Conservation (phyloP, 2,888 invertebrate species). For the Sminthurinus aureus region DNA sequence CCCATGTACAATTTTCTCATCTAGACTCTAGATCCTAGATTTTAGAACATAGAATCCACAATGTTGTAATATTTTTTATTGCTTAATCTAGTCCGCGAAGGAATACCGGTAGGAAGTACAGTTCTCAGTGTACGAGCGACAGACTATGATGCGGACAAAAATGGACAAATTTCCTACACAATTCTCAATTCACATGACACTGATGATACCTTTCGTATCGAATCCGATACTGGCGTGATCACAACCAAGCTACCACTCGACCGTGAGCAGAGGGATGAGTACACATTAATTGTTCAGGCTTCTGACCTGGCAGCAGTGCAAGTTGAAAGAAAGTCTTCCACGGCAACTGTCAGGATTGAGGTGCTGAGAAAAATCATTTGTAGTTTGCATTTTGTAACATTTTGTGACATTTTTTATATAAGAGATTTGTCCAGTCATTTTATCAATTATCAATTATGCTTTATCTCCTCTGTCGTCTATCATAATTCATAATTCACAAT, state of each 20-base stretch:
- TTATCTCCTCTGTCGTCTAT: background rate
- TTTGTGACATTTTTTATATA: background rate
- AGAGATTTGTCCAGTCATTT: background rate
- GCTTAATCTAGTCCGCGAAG: slow-evolving; percentile 73
- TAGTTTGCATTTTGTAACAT: too few species aligned
- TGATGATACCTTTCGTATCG: slow-evolving; percentile 83
- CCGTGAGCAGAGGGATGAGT: slow-evolving; percentile 85
- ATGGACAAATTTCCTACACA: slow-evolving; percentile 78
- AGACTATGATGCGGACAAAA: slow-evolving; percentile 89
- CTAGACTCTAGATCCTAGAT: too few species aligned
- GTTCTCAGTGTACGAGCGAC: slow-evolving; percentile 90
- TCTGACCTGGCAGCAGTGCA: slow-evolving; percentile 81
- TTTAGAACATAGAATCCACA: too few species aligned
- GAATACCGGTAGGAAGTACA: slow-evolving; percentile 85
- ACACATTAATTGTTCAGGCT: slow-evolving; percentile 84
- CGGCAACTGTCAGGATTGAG: slow-evolving; percentile 82
- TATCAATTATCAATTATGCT: background rate
- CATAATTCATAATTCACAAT: background rate
- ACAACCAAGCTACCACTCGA: slow-evolving; percentile 83
- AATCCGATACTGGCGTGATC: slow-evolving; percentile 81
- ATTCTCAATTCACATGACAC: slow-evolving; percentile 71
- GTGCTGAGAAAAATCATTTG: slow-evolving; percentile 72
- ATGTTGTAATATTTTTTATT: too few species aligned
- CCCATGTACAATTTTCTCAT: too few species aligned
- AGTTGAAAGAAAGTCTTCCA: slow-evolving; percentile 80